A percentile compares a stretch with the other conserved stretches of the same genome.
phyloP scores from a whole-genome alignment of 1,140 invertebrate genomes.

The Trissolcus basalis region DNA sequence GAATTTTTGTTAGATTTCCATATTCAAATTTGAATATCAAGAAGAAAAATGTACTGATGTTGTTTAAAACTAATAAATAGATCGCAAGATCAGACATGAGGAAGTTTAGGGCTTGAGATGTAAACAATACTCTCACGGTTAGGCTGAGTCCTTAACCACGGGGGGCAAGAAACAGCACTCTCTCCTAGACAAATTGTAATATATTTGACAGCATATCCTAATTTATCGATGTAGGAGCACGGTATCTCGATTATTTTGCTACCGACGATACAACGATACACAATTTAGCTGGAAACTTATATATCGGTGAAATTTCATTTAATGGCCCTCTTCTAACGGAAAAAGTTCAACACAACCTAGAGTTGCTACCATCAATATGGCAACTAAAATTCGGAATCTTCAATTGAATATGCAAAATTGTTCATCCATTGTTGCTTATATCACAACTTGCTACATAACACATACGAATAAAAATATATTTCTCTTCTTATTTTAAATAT shows the following conservation, averaged over 20 bases:
- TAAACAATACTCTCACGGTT: conserved; percentile 66
- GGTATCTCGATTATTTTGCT: conserved; percentile 60
- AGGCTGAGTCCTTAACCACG: conserved; percentile 54
- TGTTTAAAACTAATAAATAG: neutral
- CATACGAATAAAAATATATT: too few species aligned
- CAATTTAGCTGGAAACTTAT: conserved; percentile 34
- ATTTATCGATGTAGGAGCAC: conserved; percentile 62
- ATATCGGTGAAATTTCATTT: conserved; percentile 6
- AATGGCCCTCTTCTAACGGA: neutral
- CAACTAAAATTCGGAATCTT: too few species aligned
- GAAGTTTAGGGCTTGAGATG: conserved; percentile 3
- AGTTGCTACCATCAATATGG: too few species aligned
- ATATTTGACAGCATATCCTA: conserved; percentile 67
- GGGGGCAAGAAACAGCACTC: conserved; percentile 64
- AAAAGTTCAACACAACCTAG: neutral
- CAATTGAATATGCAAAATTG: too few species aligned
- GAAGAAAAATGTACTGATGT: too few species aligned
- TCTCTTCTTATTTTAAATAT: too few species aligned
- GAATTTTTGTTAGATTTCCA: too few species aligned
- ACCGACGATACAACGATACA: conserved; percentile 57
- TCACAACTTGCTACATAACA: too few species aligned
- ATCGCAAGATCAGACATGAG: neutral
- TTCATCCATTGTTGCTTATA: too few species aligned
- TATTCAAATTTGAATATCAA: too few species aligned
- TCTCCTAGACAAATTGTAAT: conserved; percentile 74